Base-by-base conservation (phyloP, 2,797 vertebrate species). In the Rhyacichthys aspro region DNA sequence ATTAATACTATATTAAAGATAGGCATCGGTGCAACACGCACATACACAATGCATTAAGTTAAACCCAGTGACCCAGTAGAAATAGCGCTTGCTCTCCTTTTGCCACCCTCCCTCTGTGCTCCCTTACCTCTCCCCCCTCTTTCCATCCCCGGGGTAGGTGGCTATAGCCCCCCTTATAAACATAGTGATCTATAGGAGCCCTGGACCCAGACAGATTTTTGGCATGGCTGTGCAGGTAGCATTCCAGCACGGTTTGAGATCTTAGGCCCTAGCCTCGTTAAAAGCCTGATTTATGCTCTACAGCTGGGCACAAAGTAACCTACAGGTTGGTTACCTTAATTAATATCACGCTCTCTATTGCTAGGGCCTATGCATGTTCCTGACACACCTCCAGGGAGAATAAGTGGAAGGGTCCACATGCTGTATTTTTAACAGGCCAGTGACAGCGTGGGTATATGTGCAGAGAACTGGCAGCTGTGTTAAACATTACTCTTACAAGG, bases 221-320 rank as follows among this genome's bases (percentile, higher is more conserved):
- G 95, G 95, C 94, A 94, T 76, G 86, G 44, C 81, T 72, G 32
- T 79, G 68, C 73, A 85, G 91, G 92, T 93, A 93, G 79, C 53
- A 91, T 95, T 94, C 92, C 94, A 94, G 91, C 92, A 90, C 85
- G 86, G 93, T 93, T 92, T 87, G 90, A 90, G 92, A 92, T 84
- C 89, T 91, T 90, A 77, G 62, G 86, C 89, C 83, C 85, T 81
- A 84, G 73, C 23, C 56, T 93, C 53, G 81, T 91, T 91, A 89
- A 93, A 89, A 89, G 48, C 77, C 89, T 93, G 88, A 90, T 93
- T 91, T 91, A 73, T 75, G 73, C 82, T 82, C 77, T 91, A 91
- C 85, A 90, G 87, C 82, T 92, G 87, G 66, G 42, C 89, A 86
- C 86, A 80, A 46, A 60, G 39, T 57, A 87, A 85, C 91, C 90